Evolutionary conservation across 2,888 invertebrate genomes (phyloP).

Genomic region (Bugulina stolonifera): DNA sequence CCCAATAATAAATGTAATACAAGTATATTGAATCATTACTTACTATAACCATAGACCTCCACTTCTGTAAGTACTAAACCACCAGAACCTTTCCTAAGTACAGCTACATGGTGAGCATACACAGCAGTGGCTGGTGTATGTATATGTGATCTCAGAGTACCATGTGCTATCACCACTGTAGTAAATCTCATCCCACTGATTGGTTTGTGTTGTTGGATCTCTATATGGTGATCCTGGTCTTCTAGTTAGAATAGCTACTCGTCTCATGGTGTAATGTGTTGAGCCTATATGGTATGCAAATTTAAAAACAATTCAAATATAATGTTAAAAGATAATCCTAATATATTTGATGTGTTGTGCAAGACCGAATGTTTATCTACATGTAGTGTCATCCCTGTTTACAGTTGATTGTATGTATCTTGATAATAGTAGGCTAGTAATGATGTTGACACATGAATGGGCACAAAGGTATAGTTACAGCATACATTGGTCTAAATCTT

Average conservation of each 20-base stretch:
- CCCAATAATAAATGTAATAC: no score
- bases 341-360: no score
- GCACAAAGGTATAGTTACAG: no score
- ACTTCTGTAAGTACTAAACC: neutral
- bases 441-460: no score
- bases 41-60: neutral
- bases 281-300: neutral
- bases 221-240: neutral
- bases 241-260: neutral
- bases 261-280: neutral
- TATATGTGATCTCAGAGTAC: neutral
- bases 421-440: no score
- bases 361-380: no score
- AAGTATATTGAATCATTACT: neutral
- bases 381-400: no score
- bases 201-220: neutral
- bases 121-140: neutral
- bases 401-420: no score
- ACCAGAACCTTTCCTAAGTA: neutral
- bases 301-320: no score
- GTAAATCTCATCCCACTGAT: neutral
- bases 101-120: neutral
- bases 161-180: neutral
- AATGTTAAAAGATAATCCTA: no score
- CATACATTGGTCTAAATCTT: no score